Evolutionary conservation across 2,113 vertebrate genomes (phyloP).

Genomic region (Mus spicilegus): DNA sequence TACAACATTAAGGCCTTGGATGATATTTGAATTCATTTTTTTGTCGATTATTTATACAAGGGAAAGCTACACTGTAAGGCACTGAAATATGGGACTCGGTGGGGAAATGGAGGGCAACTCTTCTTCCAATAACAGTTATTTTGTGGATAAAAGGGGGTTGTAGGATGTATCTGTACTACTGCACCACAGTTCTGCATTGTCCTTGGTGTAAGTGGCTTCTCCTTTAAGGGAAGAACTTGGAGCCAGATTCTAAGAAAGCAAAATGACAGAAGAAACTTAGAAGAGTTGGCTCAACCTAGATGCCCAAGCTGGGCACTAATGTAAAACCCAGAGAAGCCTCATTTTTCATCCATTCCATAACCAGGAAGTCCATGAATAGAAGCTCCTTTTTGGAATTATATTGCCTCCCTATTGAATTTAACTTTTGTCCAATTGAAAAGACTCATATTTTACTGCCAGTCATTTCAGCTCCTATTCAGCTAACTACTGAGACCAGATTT

Average conservation of each 20-base stretch:
- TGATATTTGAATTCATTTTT: constrained; percentile 34
- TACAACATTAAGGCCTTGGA: neutral
- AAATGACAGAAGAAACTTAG: constrained; percentile 65
- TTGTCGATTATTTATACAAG: neutral
- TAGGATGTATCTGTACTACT: neutral
- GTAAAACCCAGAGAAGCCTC: constrained; percentile 73
- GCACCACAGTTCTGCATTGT: constrained; percentile 55
- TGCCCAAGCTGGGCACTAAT: constrained; percentile 61
- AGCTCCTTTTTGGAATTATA: constrained; percentile 82
- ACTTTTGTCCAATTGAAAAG: constrained; percentile 83
- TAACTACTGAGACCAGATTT: constrained; percentile 65
- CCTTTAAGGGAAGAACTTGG: constrained; percentile 35
- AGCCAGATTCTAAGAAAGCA: constrained; percentile 73
- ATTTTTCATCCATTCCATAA: constrained; percentile 80
- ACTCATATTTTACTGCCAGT: constrained; percentile 80
- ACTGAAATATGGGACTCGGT: neutral
- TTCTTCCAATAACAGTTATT: neutral
- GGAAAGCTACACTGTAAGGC: neutral
- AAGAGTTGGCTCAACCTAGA: constrained; percentile 67
- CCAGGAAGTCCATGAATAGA: constrained; percentile 79
- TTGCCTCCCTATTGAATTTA: constrained; percentile 83
- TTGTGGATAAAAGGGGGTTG: neutral
- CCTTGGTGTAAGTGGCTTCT: constrained; percentile 55
- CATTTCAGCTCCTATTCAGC: constrained; percentile 81
- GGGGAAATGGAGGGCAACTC: neutral